A percentile compares a stretch with the other conserved stretches of the same genome.
Evolutionary conservation across 2,888 invertebrate genomes (phyloP).

Genomic region (Teinopalpus imperialis): DNA sequence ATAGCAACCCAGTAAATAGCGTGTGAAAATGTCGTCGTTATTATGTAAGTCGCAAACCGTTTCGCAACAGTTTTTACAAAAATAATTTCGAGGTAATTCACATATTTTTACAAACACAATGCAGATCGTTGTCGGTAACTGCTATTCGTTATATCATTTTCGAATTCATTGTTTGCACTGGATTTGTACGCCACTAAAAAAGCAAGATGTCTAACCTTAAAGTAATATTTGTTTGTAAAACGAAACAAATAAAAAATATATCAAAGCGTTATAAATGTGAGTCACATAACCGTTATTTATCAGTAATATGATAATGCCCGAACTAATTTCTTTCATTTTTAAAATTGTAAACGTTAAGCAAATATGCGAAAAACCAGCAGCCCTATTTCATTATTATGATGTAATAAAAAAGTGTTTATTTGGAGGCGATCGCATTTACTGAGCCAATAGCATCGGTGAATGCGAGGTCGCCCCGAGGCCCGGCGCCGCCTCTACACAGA

Average conservation of each 20-base stretch:
- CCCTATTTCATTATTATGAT: conserved; percentile 24
- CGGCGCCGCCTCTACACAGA: conserved; percentile 34
- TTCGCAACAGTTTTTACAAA: conserved; percentile 34
- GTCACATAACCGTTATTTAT: too few species aligned
- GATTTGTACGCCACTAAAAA: too few species aligned
- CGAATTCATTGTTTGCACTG: conserved; percentile 27
- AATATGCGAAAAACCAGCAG: conserved; percentile 1
- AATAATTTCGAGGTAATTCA: conserved; percentile 51
- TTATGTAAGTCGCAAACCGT: conserved; percentile 30
- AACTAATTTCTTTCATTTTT: too few species aligned
- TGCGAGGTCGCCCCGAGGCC: conserved; percentile 69
- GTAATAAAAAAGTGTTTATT: conserved; percentile 62
- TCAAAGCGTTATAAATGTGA: too few species aligned
- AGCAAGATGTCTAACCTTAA: too few species aligned
- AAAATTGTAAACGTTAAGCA: too few species aligned
- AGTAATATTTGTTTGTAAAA: too few species aligned
- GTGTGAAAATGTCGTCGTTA: conserved; percentile 31
- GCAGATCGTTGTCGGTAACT: conserved; percentile 28
- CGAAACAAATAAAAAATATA: too few species aligned
- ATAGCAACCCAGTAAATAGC: conserved; percentile 22
- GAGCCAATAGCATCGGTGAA: conserved; percentile 72
- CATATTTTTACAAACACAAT: conserved; percentile 50
- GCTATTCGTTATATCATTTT: conserved; percentile 27
- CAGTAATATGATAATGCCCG: too few species aligned
- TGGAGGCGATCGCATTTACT: conserved; percentile 65